These are phyloP conservation scores for Rhimphoctona megacephalus DNA, from an alignment of 2,888 invertebrate genomes.

Conservation along the genomic window DNA sequence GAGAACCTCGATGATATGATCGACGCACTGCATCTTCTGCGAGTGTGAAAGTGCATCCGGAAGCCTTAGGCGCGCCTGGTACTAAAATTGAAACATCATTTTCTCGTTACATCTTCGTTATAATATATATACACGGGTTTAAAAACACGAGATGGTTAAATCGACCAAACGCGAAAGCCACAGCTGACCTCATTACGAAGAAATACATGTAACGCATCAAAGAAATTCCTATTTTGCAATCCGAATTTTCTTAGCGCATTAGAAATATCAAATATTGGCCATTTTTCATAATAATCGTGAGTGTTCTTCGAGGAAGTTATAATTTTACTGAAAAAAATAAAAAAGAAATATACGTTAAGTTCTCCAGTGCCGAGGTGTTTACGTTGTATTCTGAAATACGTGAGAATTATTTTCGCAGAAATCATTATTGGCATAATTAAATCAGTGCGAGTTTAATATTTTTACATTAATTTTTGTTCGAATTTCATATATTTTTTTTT, in stretches of 20 bases:
- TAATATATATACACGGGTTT: slow-evolving; percentile 47
- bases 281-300: not conserved
- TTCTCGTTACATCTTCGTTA: slow-evolving; percentile 67
- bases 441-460: not conserved
- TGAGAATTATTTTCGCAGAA: not conserved
- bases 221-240: slow-evolving; percentile 55
- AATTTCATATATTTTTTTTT: not conserved
- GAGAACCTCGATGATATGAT: slow-evolving; percentile 91
- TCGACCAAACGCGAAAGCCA: slow-evolving; percentile 15
- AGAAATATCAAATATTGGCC: slow-evolving; percentile 14
- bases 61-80: slow-evolving; percentile 88
- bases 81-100: slow-evolving; percentile 84
- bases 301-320: not conserved
- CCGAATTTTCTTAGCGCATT: not conserved
- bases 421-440: not conserved
- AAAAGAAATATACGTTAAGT: not conserved
- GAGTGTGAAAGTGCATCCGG: slow-evolving; percentile 90
- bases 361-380: not conserved
- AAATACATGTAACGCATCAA: slow-evolving; percentile 51
- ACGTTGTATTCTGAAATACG: not conserved
- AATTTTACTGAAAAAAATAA: not conserved
- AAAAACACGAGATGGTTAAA: slow-evolving; percentile 25
- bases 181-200: slow-evolving; percentile 49
- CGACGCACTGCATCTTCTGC: slow-evolving; percentile 92
- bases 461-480: not conserved